Conservation (phyloP, 2,797 vertebrate genomes). For the Brachyrhaphis roseni region DNA sequence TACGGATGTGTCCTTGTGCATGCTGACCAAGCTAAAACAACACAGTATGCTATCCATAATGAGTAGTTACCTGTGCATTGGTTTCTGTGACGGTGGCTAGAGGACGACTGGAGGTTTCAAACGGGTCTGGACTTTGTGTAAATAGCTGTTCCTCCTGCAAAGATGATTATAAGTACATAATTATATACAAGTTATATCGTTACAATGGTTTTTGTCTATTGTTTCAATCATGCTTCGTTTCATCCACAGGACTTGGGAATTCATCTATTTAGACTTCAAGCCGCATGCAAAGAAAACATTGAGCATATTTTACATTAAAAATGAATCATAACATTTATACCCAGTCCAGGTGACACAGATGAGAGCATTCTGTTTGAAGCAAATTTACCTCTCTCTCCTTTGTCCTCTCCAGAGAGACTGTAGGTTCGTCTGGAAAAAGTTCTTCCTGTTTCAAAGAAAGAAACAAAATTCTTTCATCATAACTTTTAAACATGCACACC, state of each 20-base stretch:
- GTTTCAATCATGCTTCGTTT: constrained; percentile 12
- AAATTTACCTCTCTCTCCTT: constrained; percentile 54
- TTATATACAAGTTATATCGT: constrained; percentile 14
- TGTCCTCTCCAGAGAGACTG: constrained; percentile 20
- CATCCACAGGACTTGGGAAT: constrained; percentile 15
- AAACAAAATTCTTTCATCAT: background rate
- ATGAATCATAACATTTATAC: constrained; percentile 20
- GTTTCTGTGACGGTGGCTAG: constrained; percentile 20
- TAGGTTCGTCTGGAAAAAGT: constrained; percentile 42
- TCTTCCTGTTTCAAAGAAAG: constrained; percentile 56
- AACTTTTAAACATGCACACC: constrained; percentile 24
- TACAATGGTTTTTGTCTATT: constrained; percentile 26
- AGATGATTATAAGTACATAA: constrained; percentile 28
- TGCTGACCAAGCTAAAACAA: background rate
- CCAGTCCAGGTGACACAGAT: constrained; percentile 24
- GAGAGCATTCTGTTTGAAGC: constrained; percentile 14
- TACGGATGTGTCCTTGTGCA: constrained; percentile 8
- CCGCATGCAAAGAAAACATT: constrained; percentile 24
- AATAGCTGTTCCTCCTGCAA: constrained; percentile 38
- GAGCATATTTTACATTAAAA: constrained; percentile 25
- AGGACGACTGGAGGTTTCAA: constrained; percentile 32
- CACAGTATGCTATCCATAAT: constrained; percentile 1
- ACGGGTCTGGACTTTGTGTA: constrained; percentile 20
- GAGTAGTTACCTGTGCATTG: constrained; percentile 36
- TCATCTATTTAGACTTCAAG: constrained; percentile 38